Percentiles rank a stretch among this genome's conserved stretches.
Conservation (phyloP, 2,797 vertebrate genomes). For the Varecia variegata region DNA sequence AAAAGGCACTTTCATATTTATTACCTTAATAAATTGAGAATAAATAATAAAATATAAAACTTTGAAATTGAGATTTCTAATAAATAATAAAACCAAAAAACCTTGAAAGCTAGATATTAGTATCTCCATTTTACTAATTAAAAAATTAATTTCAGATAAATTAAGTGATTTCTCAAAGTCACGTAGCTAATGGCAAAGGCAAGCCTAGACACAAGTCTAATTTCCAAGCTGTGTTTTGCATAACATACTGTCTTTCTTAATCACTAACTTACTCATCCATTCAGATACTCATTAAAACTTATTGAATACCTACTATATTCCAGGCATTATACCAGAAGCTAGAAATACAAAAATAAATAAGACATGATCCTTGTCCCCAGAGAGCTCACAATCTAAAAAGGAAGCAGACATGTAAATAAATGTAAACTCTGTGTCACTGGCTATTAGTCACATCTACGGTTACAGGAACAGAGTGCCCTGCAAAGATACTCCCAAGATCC, state of each 20-base stretch:
- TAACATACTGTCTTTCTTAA: background rate
- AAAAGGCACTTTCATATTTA: background rate
- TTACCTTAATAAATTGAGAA: background rate
- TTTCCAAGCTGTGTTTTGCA: background rate
- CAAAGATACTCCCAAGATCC: background rate
- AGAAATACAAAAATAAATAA: background rate
- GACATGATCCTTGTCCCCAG: background rate
- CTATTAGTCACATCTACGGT: background rate
- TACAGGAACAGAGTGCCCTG: background rate
- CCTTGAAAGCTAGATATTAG: slow-evolving; percentile 55
- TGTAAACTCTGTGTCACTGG: background rate
- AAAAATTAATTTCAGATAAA: slow-evolving; percentile 15
- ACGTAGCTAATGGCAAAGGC: background rate
- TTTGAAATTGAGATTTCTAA: background rate
- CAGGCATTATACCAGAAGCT: background rate
- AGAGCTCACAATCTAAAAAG: background rate
- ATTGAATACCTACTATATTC: background rate
- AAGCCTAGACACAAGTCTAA: background rate
- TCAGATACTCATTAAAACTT: background rate
- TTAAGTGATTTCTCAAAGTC: background rate
- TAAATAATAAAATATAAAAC: background rate
- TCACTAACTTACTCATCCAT: background rate
- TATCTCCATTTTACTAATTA: background rate
- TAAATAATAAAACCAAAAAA: background rate
- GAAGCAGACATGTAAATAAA: background rate